Base-by-base conservation (phyloP, 2,113 vertebrate species). In the Astatoreochromis straeleni region DNA sequence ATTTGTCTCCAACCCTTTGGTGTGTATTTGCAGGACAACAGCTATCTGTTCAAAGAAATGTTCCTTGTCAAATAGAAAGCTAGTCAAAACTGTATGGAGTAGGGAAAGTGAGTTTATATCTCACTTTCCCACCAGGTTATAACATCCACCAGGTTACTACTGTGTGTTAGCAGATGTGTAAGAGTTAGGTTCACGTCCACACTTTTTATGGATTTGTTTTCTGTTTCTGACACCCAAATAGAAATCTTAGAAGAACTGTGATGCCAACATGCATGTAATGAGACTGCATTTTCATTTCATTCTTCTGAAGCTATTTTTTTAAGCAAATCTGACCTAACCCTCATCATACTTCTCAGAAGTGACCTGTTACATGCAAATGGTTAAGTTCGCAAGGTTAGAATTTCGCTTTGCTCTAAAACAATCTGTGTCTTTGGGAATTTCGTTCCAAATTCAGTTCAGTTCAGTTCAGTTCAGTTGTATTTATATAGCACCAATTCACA, bases 1-100 rank as follows among this genome's bases (percentile, higher is more conserved):
- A 90, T 87, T 85, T 87, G 53, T 82, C 84, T 85, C 85, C 80
- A 82, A 87, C 81, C 54, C 58, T 42, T 82, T 73, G 35, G 73
- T 21, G 16, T 9, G 9, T 42, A 73, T 83, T 58, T 60, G 57
- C 31, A 49, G 51, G 31, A 87, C 40, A 58, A n/a, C n/a, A 85
- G 29, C 47, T 14, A 6, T 75, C 19, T 26, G 80, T 45, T 58
- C 75, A 84, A 60, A 88, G 68, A 85, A 82, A 85, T 57, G 47
- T 13, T 49, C 6, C 83, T 53, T 63, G 17, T 89, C 33, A 45
- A 47, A 70, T 3, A 21, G 17, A 79, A 87, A 3, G 7, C 24
- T 13, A 65, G 63, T n/a, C 26, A 45, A 49, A 78, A 21, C 33
- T 49, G 13, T 55, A 73, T 4, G 29, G 9, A 63, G 24, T 13